Conservation (phyloP, 64 coral and sea anemone species). For the Stichodactyla helianthus region DNA sequence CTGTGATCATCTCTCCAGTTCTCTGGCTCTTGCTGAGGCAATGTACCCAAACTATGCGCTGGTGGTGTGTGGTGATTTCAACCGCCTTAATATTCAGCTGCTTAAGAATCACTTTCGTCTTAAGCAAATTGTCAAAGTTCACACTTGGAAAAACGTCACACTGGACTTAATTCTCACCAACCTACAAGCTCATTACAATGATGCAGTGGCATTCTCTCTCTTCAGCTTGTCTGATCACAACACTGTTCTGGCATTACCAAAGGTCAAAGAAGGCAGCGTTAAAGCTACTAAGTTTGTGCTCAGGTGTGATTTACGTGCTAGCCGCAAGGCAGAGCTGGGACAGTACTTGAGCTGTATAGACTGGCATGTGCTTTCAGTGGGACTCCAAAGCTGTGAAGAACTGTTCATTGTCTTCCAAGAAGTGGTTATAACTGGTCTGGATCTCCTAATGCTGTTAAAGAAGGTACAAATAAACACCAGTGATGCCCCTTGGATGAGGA, state of each 20-base stretch:
- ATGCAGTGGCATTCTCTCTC: conserved; percentile 8
- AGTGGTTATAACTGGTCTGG: neutral
- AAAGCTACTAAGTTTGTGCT: neutral
- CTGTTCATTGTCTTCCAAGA: neutral
- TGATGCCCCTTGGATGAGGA: conserved; percentile 21
- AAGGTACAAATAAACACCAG: conserved; percentile 6
- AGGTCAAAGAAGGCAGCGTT: neutral
- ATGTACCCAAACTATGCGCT: conserved; percentile 21
- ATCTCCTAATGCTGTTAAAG: conserved; percentile 4
- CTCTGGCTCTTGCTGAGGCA: conserved; percentile 11
- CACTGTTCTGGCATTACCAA: neutral
- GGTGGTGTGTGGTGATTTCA: conserved; percentile 35
- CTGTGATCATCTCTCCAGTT: conserved; percentile 21
- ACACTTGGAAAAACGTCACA: conserved; percentile 21
- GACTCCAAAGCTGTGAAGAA: neutral
- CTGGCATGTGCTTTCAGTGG: neutral
- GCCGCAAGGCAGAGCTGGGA: neutral
- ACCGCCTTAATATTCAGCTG: conserved; percentile 4
- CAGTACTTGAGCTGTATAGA: neutral
- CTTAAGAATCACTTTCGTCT: conserved; percentile 34
- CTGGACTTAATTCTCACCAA: conserved; percentile 39
- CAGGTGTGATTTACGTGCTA: neutral
- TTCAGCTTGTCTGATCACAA: conserved; percentile 44
- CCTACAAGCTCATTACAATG: conserved; percentile 8
- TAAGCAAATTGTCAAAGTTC: conserved; percentile 44